phyloP scores from a whole-genome alignment of 2,113 vertebrate genomes.

The Coptodon bakossiorum region DNA sequence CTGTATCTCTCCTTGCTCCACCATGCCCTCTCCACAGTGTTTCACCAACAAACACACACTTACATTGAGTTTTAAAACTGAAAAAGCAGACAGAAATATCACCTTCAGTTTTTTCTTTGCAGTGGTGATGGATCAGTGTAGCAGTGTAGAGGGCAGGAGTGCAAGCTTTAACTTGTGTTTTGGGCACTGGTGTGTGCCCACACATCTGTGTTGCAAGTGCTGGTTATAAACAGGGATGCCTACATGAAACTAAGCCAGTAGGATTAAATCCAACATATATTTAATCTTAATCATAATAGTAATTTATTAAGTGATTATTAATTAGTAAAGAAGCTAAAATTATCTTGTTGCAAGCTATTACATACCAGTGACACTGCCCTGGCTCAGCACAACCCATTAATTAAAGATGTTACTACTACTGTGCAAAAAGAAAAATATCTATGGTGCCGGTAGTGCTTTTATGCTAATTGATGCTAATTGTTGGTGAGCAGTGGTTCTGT shows the following conservation, averaged over 20 bases:
- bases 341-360: neutral
- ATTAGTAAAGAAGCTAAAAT: neutral
- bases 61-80: neutral
- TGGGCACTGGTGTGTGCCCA: neutral
- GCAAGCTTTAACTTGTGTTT: neutral
- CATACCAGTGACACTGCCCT: neutral
- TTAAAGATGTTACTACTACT: neutral
- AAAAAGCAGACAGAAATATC: neutral
- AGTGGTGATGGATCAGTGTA: neutral
- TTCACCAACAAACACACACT: neutral
- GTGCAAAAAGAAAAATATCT: neutral
- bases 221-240: neutral
- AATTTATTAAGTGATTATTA: neutral
- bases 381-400: neutral
- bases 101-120: neutral
- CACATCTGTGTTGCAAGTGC: neutral
- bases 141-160: neutral
- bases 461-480: neutral
- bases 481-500: neutral
- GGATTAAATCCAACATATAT: neutral
- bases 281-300: neutral
- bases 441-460: neutral
- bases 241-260: neutral
- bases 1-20: neutral
- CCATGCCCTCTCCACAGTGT: neutral